Evolutionary conservation across 53 echinoderm and acorn worm species (phyloP).

Genomic region (Hippasteria phrygiana): DNA sequence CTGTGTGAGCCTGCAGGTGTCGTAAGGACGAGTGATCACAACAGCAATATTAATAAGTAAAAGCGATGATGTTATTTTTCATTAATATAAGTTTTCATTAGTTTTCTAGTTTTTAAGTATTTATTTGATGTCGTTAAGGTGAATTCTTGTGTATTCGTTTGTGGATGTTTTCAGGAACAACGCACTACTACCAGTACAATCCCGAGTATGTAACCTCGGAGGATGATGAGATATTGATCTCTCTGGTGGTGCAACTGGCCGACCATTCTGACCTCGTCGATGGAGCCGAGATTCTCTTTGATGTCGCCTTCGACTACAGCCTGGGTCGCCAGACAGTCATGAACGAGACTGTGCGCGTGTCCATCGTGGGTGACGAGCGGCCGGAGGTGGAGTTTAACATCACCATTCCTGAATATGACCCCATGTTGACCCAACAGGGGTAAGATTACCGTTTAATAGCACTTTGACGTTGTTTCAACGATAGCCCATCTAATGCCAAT

Average conservation of each 20-base stretch:
- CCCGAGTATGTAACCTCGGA: constrained; percentile 45
- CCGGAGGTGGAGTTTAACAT: constrained; percentile 81
- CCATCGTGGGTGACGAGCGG: constrained; percentile 66
- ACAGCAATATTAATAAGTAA: too few species aligned
- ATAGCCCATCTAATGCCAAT: too few species aligned
- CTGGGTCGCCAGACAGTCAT: constrained; percentile 66
- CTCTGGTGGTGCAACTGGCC: constrained; percentile 85
- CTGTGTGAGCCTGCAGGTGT: too few species aligned
- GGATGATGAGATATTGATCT: constrained; percentile 86
- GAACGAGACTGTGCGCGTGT: constrained; percentile 67
- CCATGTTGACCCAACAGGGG: constrained; percentile 80
- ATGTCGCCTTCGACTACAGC: constrained; percentile 81
- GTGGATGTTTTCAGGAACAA: too few species aligned
- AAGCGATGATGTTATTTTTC: too few species aligned
- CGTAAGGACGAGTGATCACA: too few species aligned
- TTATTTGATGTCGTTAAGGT: too few species aligned
- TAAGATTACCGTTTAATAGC: too few species aligned
- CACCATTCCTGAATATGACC: constrained; percentile 82
- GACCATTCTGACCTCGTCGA: constrained; percentile 82
- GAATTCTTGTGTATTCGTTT: too few species aligned
- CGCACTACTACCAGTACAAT: constrained; percentile 80
- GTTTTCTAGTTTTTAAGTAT: too few species aligned
- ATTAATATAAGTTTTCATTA: too few species aligned
- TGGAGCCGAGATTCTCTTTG: constrained; percentile 69
- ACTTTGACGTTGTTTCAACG: too few species aligned